Percentiles rank a stretch among this genome's conserved stretches.
Conservation (phyloP, 2,113 vertebrate genomes). For the Trogon surrucura region DNA sequence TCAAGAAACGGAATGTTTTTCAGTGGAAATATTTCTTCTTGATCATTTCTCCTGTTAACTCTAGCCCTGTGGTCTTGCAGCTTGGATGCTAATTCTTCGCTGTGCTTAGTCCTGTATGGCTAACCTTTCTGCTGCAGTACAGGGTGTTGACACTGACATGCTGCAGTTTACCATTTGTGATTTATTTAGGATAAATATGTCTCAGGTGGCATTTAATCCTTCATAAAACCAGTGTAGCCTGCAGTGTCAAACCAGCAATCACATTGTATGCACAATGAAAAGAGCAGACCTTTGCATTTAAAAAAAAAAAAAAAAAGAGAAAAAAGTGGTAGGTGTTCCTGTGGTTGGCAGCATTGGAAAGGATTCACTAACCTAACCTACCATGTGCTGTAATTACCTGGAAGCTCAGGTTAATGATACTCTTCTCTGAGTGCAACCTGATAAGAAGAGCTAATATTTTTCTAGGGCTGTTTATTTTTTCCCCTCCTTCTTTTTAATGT, state of each 20-base stretch:
- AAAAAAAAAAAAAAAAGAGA: background rate
- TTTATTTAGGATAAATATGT: conserved; percentile 84
- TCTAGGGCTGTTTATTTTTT: background rate
- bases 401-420: conserved; percentile 50
- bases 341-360: conserved; percentile 43
- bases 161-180: conserved; percentile 80
- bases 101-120: conserved; percentile 70
- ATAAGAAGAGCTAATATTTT: conserved; percentile 25
- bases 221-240: conserved; percentile 83
- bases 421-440: conserved; percentile 13
- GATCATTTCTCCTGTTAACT: conserved; percentile 65
- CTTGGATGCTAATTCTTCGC: conserved; percentile 74
- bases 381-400: conserved; percentile 56
- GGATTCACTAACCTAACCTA: conserved; percentile 37
- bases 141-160: conserved; percentile 80
- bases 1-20: conserved; percentile 66
- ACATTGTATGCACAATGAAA: conserved; percentile 77
- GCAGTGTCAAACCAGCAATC: conserved; percentile 83
- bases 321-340: conserved; percentile 50
- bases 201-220: conserved; percentile 86
- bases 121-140: conserved; percentile 79
- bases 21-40: conserved; percentile 73
- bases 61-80: conserved; percentile 63
- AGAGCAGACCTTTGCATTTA: conserved; percentile 78
- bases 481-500: background rate